A percentile compares a stretch with the other conserved stretches of the same genome.
Evolutionary conservation across 2,797 vertebrate genomes (phyloP).

Genomic region (Heliangelus exortis): DNA sequence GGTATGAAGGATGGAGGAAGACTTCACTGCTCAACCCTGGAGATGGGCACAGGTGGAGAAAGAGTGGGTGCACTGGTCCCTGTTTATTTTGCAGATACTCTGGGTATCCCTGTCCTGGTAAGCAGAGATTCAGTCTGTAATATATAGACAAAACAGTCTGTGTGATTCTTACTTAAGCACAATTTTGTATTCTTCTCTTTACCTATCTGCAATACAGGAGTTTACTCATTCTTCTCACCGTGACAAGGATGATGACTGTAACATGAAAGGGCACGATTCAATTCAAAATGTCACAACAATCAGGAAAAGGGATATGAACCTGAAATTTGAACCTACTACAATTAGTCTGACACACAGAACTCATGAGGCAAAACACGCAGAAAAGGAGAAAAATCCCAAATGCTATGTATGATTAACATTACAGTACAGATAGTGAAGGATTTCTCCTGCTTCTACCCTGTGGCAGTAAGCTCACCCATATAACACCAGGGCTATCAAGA

Average conservation of each 20-base stretch:
- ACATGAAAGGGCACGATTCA: not conserved
- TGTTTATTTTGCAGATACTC: not conserved
- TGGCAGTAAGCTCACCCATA: not conserved
- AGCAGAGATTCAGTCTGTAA: not conserved
- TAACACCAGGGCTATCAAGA: not conserved
- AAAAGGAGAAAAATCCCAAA: not conserved
- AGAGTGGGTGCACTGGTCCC: not conserved
- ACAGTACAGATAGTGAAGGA: not conserved
- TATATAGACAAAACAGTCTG: not conserved
- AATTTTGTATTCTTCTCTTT: not conserved
- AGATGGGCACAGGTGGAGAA: not conserved
- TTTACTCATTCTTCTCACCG: not conserved
- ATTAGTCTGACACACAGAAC: not conserved
- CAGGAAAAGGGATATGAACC: not conserved
- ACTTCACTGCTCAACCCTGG: fast-evolving
- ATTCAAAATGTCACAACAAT: not conserved
- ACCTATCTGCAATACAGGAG: not conserved
- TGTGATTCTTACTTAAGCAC: not conserved
- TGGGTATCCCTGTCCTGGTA: not conserved
- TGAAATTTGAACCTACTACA: not conserved
- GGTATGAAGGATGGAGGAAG: not conserved
- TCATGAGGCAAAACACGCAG: not conserved
- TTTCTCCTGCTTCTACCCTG: not conserved
- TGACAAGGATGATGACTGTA: not conserved
- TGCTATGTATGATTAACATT: not conserved